These are phyloP conservation scores for Sapajus apella DNA, from an alignment of 2,113 vertebrate genomes.

Conservation along the genomic window DNA sequence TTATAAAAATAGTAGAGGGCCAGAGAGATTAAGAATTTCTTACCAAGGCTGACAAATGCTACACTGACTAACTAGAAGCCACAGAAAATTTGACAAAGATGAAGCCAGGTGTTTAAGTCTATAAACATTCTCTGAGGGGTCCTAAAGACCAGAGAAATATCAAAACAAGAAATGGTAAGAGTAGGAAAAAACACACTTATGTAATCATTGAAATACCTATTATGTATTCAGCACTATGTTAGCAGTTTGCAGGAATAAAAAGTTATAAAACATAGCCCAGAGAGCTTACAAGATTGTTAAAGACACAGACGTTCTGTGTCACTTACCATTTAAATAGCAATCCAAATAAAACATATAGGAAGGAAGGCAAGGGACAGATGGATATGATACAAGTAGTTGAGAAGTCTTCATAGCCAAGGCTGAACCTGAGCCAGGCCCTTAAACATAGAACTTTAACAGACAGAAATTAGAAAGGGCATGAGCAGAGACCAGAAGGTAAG, in stretches of 20 bases:
- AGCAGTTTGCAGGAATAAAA: neutral
- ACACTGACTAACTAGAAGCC: neutral
- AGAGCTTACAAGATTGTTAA: neutral
- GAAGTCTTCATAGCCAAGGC: neutral
- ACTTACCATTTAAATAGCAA: neutral
- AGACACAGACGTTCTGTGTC: neutral
- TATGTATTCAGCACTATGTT: neutral
- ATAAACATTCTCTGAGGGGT: neutral
- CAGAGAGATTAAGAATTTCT: conserved; percentile 20
- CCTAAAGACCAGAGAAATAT: conserved; percentile 19
- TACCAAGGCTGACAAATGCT: neutral
- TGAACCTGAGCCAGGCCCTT: neutral
- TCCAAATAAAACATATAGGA: neutral
- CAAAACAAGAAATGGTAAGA: conserved; percentile 12
- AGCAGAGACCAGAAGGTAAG: neutral
- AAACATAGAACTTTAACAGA: neutral
- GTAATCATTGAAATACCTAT: neutral
- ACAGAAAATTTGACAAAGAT: neutral
- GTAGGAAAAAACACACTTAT: neutral
- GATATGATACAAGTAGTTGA: neutral
- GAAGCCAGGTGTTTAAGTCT: neutral
- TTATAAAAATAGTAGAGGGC: neutral
- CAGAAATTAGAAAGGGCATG: neutral
- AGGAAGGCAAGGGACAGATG: neutral
- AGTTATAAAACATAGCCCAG: neutral